Evolutionary conservation across 2,888 invertebrate species (phyloP).

Genomic region (Agelastica alni): DNA sequence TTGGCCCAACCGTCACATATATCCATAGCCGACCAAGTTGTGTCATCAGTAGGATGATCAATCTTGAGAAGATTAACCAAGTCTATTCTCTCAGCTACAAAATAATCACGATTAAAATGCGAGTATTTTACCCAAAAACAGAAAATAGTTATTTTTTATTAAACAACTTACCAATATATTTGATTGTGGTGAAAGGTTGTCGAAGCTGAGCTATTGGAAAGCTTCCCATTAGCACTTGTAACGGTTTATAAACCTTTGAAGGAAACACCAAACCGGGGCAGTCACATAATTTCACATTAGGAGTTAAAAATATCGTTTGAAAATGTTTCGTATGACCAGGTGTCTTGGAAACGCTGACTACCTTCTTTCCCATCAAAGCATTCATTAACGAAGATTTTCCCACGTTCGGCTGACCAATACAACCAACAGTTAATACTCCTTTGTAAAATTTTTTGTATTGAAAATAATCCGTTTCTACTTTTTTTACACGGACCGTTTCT

Average conservation of each 20-base stretch:
- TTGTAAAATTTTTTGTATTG: constrained; percentile 71
- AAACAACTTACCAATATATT: constrained; percentile 61
- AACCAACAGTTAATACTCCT: constrained; percentile 82
- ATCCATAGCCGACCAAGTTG: constrained; percentile 84
- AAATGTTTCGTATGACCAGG: constrained; percentile 98
- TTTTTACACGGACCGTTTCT: constrained; percentile 55
- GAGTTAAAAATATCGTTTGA: constrained; percentile 90
- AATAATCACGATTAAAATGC: too few relatives aligned
- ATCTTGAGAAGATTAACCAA: constrained; percentile 72
- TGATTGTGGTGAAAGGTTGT: constrained; percentile 83
- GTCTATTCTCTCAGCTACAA: constrained; percentile 70
- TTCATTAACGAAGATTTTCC: constrained; percentile 95
- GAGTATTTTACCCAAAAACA: too few relatives aligned
- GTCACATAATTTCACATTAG: constrained; percentile 86
- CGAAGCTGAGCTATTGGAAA: constrained; percentile 91
- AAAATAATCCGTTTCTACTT: constrained; percentile 66
- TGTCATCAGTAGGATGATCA: constrained; percentile 73
- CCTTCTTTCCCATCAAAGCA: constrained; percentile 88
- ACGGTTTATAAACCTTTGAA: constrained; percentile 77
- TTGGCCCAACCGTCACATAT: constrained; percentile 93
- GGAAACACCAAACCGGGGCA: constrained; percentile 96
- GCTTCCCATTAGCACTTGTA: constrained; percentile 91
- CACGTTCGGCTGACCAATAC: constrained; percentile 86
- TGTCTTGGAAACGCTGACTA: constrained; percentile 90
- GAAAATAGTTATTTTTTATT: too few relatives aligned